Evolutionary conservation across 2,888 invertebrate species (phyloP).

Genomic region (Tenthredo distinguenda): DNA sequence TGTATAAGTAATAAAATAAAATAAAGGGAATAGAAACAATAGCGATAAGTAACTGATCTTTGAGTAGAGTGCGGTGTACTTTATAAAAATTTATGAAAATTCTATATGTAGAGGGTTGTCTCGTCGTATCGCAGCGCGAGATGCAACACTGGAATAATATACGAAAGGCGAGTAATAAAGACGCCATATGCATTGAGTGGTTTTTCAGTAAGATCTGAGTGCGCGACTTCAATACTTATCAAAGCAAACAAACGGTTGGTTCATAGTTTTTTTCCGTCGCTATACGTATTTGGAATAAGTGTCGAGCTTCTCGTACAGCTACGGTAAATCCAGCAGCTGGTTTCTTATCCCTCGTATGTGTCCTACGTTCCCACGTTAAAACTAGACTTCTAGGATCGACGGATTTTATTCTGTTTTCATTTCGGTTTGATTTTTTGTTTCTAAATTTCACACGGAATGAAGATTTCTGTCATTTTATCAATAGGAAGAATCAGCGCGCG

Average conservation of each 20-base stretch:
- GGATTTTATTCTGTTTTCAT: neutral
- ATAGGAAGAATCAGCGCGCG: neutral
- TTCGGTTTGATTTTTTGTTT: neutral
- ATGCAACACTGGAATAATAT: conserved; percentile 46
- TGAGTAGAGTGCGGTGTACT: neutral
- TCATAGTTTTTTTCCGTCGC: conserved; percentile 61
- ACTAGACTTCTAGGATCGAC: conserved; percentile 7
- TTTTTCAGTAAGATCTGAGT: conserved; percentile 62
- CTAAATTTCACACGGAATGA: neutral
- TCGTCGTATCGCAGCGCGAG: neutral
- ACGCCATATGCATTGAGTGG: conserved; percentile 61
- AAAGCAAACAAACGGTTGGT: conserved; percentile 70
- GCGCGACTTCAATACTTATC: conserved; percentile 67
- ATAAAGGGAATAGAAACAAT: neutral
- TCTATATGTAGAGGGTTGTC: neutral
- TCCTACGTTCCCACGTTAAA: conserved; percentile 45
- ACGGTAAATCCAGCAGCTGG: conserved; percentile 37
- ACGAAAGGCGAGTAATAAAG: conserved; percentile 58
- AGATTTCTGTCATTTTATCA: neutral
- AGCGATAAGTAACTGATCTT: neutral
- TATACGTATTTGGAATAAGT: conserved; percentile 49
- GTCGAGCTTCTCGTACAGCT: conserved; percentile 54
- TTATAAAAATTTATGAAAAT: conserved; percentile 12
- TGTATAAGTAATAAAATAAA: neutral
- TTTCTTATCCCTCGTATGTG: neutral